Conservation (phyloP, 2,888 invertebrate species). For the Meghimatium bilineatum region DNA sequence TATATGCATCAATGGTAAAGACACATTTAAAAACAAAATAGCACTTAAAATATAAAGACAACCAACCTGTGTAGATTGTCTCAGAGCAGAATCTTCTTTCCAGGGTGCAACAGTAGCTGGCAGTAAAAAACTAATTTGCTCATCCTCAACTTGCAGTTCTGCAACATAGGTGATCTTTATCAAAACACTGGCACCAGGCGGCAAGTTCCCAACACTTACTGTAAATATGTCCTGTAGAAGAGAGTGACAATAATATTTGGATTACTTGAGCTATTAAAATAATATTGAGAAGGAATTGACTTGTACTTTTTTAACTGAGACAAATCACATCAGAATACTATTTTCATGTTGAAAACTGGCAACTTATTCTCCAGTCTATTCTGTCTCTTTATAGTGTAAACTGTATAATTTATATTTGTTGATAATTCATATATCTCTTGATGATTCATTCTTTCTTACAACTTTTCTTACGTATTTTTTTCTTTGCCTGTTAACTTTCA, state of each 20-base stretch:
- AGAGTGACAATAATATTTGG: not conserved
- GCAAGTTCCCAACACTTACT: slow-evolving; percentile 78
- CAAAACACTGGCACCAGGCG: slow-evolving; percentile 72
- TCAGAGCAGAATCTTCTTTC: slow-evolving; percentile 70
- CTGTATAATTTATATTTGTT: no score
- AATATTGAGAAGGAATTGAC: no score
- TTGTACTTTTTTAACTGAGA: no score
- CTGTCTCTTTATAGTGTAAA: no score
- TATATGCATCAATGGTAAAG: not conserved
- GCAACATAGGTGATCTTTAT: slow-evolving; percentile 78
- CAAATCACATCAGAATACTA: slow-evolving; percentile 45
- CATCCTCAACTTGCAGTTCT: slow-evolving; percentile 76
- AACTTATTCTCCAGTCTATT: no score
- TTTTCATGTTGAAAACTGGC: no score
- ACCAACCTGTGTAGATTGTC: slow-evolving; percentile 68
- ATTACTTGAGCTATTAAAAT: no score
- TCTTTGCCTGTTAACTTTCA: no score
- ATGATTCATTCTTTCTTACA: no score
- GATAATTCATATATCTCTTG: no score
- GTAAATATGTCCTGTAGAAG: slow-evolving; percentile 76
- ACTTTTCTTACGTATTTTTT: no score
- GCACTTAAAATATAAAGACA: no score
- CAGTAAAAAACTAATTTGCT: slow-evolving; percentile 72
- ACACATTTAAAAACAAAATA: not conserved
- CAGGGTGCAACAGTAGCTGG: slow-evolving; percentile 76